These are phyloP conservation scores for Platichthys flesus DNA, from an alignment of 2,113 vertebrate genomes.

Conservation along the genomic window DNA sequence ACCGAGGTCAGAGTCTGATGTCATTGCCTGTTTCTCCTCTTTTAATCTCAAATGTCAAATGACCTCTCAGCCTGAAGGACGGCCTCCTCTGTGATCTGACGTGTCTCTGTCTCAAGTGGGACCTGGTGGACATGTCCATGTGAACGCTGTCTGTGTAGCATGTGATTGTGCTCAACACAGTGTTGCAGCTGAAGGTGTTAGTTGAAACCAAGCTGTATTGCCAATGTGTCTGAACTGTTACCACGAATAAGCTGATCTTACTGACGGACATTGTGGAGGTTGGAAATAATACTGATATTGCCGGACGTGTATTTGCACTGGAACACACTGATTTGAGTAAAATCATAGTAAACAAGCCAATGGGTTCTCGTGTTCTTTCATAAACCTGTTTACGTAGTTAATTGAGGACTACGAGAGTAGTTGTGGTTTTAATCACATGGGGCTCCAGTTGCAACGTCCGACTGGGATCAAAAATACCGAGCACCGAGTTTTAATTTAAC, in stretches of 20 bases:
- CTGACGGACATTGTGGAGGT: constrained; percentile 59
- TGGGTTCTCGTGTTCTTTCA: not conserved
- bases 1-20: not conserved
- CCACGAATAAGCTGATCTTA: constrained; percentile 80
- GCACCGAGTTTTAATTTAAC: no score
- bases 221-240: constrained; percentile 35
- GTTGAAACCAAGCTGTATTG: not conserved
- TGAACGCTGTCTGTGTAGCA: constrained; percentile 57
- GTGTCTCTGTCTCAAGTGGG: constrained; percentile 34
- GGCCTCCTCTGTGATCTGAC: constrained; percentile 20
- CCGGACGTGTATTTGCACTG: constrained; percentile 87
- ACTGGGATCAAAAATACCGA: no score
- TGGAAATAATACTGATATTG: constrained; percentile 47
- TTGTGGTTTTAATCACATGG: not conserved
- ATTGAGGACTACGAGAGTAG: not conserved
- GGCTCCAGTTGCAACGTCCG: no score
- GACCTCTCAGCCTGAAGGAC: constrained; percentile 31
- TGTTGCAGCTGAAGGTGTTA: no score
- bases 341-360: constrained; percentile 67
- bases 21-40: constrained; percentile 29
- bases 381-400: not conserved
- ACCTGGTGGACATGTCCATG: constrained; percentile 48
- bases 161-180: constrained; percentile 27
- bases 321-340: constrained; percentile 94
- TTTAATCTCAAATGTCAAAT: constrained; percentile 44